Percentiles rank a stretch among this genome's conserved stretches.
phyloP scores from a whole-genome alignment of 2,888 invertebrate genomes.

The Scaptomyza caliginosa region DNA sequence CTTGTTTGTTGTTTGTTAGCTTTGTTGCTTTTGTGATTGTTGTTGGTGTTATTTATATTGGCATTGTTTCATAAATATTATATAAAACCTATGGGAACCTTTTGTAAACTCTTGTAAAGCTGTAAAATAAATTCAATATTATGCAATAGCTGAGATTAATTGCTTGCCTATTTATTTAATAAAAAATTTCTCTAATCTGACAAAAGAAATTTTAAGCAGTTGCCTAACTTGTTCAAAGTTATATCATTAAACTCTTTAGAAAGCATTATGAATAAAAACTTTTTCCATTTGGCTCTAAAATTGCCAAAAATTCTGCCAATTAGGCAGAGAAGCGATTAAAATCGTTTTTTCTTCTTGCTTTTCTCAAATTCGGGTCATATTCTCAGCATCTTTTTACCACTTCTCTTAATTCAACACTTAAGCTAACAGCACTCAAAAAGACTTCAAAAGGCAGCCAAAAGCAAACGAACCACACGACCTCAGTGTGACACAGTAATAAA shows the following conservation, averaged over 20 bases:
- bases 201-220: constrained; percentile 2
- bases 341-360: neutral
- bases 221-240: neutral
- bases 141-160: constrained; percentile 15
- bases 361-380: neutral
- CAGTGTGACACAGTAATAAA: constrained; percentile 48
- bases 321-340: neutral
- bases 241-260: constrained; percentile 8
- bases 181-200: neutral
- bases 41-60: constrained; percentile 21
- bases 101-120: constrained; percentile 15
- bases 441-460: constrained; percentile 27
- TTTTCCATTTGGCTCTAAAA: neutral
- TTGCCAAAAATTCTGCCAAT: neutral
- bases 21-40: constrained; percentile 11
- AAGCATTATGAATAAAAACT: constrained; percentile 10
- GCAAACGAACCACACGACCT: constrained; percentile 43
- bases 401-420: constrained; percentile 22
- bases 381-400: constrained; percentile 18
- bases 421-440: constrained; percentile 13
- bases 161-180: neutral
- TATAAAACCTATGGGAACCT: constrained; percentile 13
- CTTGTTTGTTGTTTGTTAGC: constrained; percentile 22
- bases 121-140: constrained; percentile 11
- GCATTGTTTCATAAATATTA: constrained; percentile 35